Evolutionary conservation across 2,888 invertebrate species (phyloP), one percentile per base, ranked within the genome.

Genomic region (Acanthosepion pharaonis): DNA sequence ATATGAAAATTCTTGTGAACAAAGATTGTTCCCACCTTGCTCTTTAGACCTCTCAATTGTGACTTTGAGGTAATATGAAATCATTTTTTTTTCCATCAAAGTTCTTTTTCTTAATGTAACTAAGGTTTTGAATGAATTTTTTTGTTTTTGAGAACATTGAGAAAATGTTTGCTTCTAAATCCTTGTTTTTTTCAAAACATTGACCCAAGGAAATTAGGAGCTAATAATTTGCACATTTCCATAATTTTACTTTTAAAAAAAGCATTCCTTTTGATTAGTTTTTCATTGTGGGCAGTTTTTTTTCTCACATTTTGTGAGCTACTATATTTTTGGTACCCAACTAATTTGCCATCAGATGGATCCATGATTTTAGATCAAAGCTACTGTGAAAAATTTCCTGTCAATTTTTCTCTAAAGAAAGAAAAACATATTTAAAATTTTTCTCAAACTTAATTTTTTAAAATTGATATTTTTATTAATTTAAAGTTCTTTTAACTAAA

Each of bases 301-400:
- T 78, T 78, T 28, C 25, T n/a, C 78, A 59, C 33, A 33, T 78
- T 9, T 78, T 78, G 78, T 78, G 78, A 78, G n/a, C 11, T 78
- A 15, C n/a, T 78, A 78, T 78, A 78, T 78, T 78, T 78, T 78
- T 78, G 78, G n/a, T 78, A 78, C n/a, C 78, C 78, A 78, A 78
- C 33, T 78, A n/a, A 78, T 78, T 78, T 78, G 9, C 78, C n/a
- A 78, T 78, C 28, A 28, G 55, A 59, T 59, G 78, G 78, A 78
- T 78, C 33, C 3, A 78, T 78, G 78, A 78, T 78, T 78, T 78
- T 78, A 15, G 5, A n/a, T 9, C 15, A n/a, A 78, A 78, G 5
- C n/a, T n/a, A 78, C 33, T 78, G 78, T 18, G 18, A 78, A 78
- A 33, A 33, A 23, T 28, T 78, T n/a, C 33, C 78, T n/a, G 33